Evolutionary conservation across 1,140 invertebrate species (phyloP), one percentile per base, ranked within the genome.

Genomic region (Tribolium madens): DNA sequence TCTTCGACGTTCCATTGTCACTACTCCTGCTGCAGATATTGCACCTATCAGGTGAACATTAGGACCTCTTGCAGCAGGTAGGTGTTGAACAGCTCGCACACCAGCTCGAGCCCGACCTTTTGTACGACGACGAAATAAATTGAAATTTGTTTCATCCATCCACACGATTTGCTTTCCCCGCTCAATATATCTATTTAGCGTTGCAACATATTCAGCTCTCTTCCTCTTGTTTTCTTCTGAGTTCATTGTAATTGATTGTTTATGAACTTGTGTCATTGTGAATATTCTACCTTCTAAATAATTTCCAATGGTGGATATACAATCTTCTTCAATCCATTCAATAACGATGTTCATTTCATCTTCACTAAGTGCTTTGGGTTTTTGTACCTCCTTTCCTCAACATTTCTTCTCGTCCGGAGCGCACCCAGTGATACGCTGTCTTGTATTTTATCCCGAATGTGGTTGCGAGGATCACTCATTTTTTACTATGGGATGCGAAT

Each of bases 11-110:
- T 21, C 18, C 18, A 21, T 21, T 21, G 18, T 76, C 70, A 18
- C 33, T 48, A 14, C 12, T 36, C 18, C 18, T 21, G 1, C 18
- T 21, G 42, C 1, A 2, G 53, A 68, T 10, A 76, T 76, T 47
- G 74, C 60, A 0, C 57, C 33, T 17, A 76, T 70, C 4, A 76
- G 14, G 26, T 76, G 74, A 0, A 70, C 60, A 64, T 74, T 74
- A 2, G 31, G 48, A 10, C 73, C 73, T 60, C 33, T 74, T 1
- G 50, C 6, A 12, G 73, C 73, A 1, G 73, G 33, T n/a, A 73
- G 52, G 5, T 60, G 18, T 36, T 74, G 73, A 4, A 74, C 21
- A 14, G 73, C 73, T 70, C 74, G 5, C 1, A 46, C 7, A n/a
- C 57, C 60, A 76, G 14, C 36, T 26, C 14, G 15, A 12, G 60